Base-by-base conservation (phyloP, 2,797 vertebrate genomes). In the Lacerta bilineata region DNA sequence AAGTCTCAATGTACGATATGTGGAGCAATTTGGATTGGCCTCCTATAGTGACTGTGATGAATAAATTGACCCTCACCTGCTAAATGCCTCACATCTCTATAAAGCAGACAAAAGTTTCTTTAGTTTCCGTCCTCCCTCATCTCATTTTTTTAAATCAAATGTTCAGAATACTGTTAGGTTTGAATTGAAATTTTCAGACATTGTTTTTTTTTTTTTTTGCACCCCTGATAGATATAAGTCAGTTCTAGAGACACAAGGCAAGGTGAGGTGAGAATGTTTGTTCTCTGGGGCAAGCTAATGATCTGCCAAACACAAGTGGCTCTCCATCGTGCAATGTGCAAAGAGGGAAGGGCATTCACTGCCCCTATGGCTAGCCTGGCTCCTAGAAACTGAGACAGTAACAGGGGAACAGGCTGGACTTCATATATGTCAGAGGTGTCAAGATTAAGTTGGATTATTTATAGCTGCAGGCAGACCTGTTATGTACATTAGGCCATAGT, bases 351-450 rank as follows among this genome's bases (percentile, higher is more conserved):
- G 61, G 27, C 23, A 20, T 18, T 76, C 29, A 11, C 8, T 76
- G 18, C 17, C 18, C 6, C 17, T 64, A 29, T 10, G 5, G 18
- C 64, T 39, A 29, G 41, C 72, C 20, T 76, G 23, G n/a, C 25
- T 80, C 46, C 71, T 1, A 39, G 11, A 10, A 27, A 71, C 18
- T 36, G 46, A 83, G 8, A 7, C 3, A 50, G 11, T 18, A 23
- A 72, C 69, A 55, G 82, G 50, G 59, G 72, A 69, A 39, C 1
- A 61, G 68, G 17, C 18, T 59, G 79, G 69, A 59, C 20, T 43
- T 86, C 43, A 68, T 69, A 36, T 69, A 55, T 86, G 76, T 55
- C n/a, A 69, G 79, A 66, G n/a, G 55, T 46, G 64, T 87, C 79
- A 75, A 66, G 36, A 41, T 81, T 72, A 87, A 61, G 8, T 33